These are phyloP conservation scores for Heloderma charlesbogerti DNA, from an alignment of 2,113 vertebrate genomes.

Conservation along the genomic window DNA sequence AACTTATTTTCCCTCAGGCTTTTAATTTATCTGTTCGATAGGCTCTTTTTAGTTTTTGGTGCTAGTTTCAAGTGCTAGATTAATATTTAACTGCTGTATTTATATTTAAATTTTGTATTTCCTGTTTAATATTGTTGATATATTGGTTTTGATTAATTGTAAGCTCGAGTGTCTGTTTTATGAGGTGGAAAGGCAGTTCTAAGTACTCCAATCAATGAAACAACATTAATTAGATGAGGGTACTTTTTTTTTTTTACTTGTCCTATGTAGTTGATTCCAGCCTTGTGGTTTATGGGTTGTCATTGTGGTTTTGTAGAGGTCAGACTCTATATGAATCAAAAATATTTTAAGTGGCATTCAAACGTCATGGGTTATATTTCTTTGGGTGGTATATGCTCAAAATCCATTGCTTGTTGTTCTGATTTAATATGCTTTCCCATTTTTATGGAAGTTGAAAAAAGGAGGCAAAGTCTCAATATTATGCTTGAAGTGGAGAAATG, in stretches of 20 bases:
- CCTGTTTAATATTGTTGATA: not conserved
- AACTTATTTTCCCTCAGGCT: too few relatives aligned
- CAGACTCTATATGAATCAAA: constrained; percentile 56
- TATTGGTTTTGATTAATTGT: not conserved
- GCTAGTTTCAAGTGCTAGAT: not conserved
- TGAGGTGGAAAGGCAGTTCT: not conserved
- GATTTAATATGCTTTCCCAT: not conserved
- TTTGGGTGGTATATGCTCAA: constrained; percentile 48
- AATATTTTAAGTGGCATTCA: constrained; percentile 72
- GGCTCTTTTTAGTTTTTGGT: too few relatives aligned
- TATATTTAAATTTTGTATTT: not conserved
- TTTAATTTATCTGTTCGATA: too few relatives aligned
- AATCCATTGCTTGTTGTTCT: not conserved
- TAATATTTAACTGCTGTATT: not conserved
- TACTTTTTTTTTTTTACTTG: constrained; percentile 29
- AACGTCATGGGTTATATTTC: constrained; percentile 47
- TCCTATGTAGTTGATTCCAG: constrained; percentile 58
- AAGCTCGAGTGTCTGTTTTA: not conserved
- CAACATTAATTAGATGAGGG: constrained; percentile 44
- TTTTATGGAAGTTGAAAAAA: not conserved
- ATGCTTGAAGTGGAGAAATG: not conserved
- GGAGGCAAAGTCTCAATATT: not conserved
- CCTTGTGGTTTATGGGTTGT: constrained; percentile 69
- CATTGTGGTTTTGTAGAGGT: constrained; percentile 75
- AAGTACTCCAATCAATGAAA: not conserved